Conservation (phyloP, 2,113 vertebrate species). For the Falco punctatus region DNA sequence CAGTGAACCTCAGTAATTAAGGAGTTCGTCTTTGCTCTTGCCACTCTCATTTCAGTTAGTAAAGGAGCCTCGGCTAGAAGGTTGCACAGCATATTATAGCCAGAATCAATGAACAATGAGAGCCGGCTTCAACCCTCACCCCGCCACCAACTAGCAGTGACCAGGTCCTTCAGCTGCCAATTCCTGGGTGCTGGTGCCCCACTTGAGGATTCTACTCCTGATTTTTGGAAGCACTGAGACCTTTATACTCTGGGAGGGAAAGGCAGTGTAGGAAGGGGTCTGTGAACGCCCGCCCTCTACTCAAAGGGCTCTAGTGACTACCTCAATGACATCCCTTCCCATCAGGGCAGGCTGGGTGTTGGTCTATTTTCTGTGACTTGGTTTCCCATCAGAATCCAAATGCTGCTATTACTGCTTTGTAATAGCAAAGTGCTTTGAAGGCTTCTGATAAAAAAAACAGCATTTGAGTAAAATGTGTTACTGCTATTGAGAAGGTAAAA, state of each 20-base stretch:
- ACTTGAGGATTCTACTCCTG: not conserved
- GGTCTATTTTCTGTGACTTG: not conserved
- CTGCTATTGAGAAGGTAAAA: not conserved
- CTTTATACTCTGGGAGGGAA: not conserved
- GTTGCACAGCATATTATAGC: not conserved
- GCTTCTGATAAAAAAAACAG: not conserved
- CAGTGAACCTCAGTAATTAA: not conserved
- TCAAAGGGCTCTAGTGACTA: not conserved
- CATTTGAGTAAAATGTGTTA: not conserved
- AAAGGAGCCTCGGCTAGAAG: not conserved
- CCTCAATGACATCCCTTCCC: accelerated
- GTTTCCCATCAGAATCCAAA: not conserved
- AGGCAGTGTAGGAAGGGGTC: not conserved
- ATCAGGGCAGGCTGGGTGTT: not conserved
- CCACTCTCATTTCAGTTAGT: not conserved
- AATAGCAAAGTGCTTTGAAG: not conserved
- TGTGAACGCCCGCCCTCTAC: accelerated
- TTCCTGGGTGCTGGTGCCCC: not conserved
- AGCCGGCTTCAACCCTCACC: not conserved
- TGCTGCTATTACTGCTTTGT: not conserved
- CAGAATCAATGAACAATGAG: not conserved
- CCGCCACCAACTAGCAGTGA: accelerated
- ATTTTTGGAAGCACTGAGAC: not conserved
- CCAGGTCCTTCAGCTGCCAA: not conserved
- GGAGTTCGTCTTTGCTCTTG: not conserved